Evolutionary conservation across 2,797 vertebrate species (phyloP).

Genomic region (Oophaga sylvatica): DNA sequence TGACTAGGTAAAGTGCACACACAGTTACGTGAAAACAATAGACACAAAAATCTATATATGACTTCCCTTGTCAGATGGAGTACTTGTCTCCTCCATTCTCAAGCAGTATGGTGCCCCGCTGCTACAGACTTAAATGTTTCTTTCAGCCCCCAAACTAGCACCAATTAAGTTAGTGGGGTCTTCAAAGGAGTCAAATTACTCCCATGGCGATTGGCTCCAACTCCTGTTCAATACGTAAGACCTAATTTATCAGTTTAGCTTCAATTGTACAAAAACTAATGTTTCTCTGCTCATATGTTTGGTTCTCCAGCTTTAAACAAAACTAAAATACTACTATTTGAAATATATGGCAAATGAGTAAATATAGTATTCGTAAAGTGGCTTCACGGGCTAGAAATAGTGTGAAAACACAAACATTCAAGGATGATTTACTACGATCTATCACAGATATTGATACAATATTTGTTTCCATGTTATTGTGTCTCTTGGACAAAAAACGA

Average conservation of each 20-base stretch:
- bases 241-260: slow-evolving; percentile 99
- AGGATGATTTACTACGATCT: neutral
- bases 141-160: slow-evolving; percentile 83
- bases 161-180: slow-evolving; percentile 92
- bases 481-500: neutral
- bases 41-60: slow-evolving; percentile 99
- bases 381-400: neutral
- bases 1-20: slow-evolving; percentile 99
- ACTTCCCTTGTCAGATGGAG: slow-evolving; percentile 93
- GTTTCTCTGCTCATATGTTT: slow-evolving; percentile 72
- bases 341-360: slow-evolving; percentile 11
- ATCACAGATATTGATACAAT: neutral
- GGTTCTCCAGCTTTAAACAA: slow-evolving; percentile 61
- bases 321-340: slow-evolving; percentile 5
- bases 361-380: slow-evolving; percentile 15
- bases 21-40: slow-evolving; percentile 99
- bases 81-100: slow-evolving; percentile 90
- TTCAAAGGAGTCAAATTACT: slow-evolving; percentile 86
- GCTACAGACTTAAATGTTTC: slow-evolving; percentile 83
- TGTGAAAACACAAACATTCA: neutral
- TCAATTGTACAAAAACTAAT: slow-evolving; percentile 78
- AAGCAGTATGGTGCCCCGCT: slow-evolving; percentile 82
- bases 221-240: slow-evolving; percentile 96
- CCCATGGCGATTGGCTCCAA: slow-evolving; percentile 87
- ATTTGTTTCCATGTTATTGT: neutral